Percentiles rank a stretch among this genome's conserved stretches.
phyloP scores from a whole-genome alignment of 1,140 invertebrate species.

The Cephus cinctus region DNA sequence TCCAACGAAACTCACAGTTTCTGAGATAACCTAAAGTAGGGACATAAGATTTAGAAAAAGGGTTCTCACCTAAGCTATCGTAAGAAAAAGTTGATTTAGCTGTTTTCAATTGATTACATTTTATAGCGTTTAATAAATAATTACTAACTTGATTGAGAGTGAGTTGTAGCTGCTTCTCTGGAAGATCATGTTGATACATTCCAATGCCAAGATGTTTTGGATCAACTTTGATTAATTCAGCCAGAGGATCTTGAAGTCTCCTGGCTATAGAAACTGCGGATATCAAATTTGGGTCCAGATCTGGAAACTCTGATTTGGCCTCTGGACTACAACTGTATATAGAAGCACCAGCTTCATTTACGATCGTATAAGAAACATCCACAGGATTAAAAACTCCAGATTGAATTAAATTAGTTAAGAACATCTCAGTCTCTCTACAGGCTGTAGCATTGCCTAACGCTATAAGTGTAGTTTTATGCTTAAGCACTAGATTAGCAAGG shows the following conservation, averaged over 20 bases:
- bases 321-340: constrained; percentile 85
- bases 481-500: constrained; percentile 28
- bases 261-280: constrained; percentile 78
- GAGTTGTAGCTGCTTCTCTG: constrained; percentile 71
- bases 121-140: too few relatives aligned
- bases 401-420: constrained; percentile 68
- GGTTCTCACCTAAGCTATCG: background rate
- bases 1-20: constrained; percentile 90
- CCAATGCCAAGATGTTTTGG: constrained; percentile 88
- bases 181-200: constrained; percentile 91
- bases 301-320: constrained; percentile 81
- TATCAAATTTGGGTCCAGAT: constrained; percentile 64
- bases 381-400: constrained; percentile 56
- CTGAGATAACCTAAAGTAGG: constrained; percentile 59
- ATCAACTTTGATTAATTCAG: constrained; percentile 89
- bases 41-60: background rate
- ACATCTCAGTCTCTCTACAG: constrained; percentile 80
- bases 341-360: constrained; percentile 85
- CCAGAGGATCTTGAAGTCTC: constrained; percentile 83
- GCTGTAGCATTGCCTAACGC: constrained; percentile 88
- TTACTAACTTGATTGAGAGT: constrained; percentile 75
- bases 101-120: too few relatives aligned
- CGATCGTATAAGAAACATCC: constrained; percentile 75
- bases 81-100: background rate
- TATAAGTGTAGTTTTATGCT: constrained; percentile 67